These are phyloP conservation scores for Pristionchus fissidentatus DNA, from an alignment of 2,888 invertebrate genomes.

Conservation along the genomic window DNA sequence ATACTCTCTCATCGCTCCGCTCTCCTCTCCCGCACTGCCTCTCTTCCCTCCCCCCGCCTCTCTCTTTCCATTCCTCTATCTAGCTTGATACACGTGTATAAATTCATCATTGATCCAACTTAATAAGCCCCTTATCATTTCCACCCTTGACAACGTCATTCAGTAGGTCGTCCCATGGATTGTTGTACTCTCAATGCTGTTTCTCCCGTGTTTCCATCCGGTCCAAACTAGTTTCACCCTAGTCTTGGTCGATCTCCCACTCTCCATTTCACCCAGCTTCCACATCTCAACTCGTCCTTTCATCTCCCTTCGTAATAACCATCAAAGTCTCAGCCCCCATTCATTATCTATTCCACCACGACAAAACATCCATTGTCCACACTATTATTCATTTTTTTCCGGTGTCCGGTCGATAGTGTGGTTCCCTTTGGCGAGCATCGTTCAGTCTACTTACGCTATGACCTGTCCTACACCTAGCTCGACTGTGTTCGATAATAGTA, in stretches of 20 bases:
- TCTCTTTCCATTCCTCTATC: not conserved
- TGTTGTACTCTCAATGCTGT: not conserved
- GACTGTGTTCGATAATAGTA: too few species aligned
- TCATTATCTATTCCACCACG: too few species aligned
- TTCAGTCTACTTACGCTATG: too few species aligned
- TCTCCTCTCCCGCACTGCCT: not conserved
- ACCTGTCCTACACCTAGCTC: too few species aligned
- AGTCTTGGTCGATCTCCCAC: constrained; percentile 21
- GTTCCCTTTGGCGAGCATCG: too few species aligned
- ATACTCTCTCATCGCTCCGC: not conserved
- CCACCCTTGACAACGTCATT: too few species aligned
- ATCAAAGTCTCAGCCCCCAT: too few species aligned
- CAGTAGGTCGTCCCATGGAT: not conserved
- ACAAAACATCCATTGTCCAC: too few species aligned
- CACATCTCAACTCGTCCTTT: too few species aligned
- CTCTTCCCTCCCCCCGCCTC: not conserved
- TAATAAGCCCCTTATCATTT: not conserved
- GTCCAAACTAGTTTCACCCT: constrained; percentile 27
- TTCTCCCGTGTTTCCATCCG: not conserved
- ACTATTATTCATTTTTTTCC: too few species aligned
- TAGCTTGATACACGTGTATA: constrained; percentile 43
- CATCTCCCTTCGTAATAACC: too few species aligned
- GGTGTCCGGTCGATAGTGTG: too few species aligned
- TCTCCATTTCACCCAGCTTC: not conserved
- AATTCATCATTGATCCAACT: not conserved